Base-by-base conservation (phyloP, 2,797 vertebrate genomes). In the Platyrinchus mystaceus region DNA sequence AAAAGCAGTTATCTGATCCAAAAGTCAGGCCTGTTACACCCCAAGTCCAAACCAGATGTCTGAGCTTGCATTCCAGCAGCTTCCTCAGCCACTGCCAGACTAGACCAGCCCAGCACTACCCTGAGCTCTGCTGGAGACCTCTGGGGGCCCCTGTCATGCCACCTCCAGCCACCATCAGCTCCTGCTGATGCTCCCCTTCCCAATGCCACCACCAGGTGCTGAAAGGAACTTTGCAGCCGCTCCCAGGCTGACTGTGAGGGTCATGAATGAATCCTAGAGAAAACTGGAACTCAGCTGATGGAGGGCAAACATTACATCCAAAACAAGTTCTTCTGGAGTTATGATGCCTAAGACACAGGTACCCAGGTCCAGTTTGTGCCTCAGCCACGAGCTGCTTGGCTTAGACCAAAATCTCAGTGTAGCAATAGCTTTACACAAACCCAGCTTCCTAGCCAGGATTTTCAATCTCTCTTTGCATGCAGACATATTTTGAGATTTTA, bases 71-170 rank as follows among this genome's bases (percentile, higher is more conserved):
- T 36, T 77, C 78, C 80, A 88, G 68, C 73, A 83, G 56, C 56
- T 83, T 22, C 34, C 44, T 66, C 3, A 6, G 44, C 36, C 39
- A 41, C 44, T 7, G 5, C 46, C 2, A 4, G 32, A 21, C 46
- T 19, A 6, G 73, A 21, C 9, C 71, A 71, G 43, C 27, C 62
- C 63, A 70, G 41, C 73, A 44, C 34, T 8, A 5, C 46, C 46
- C 56, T 11, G 41, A 46, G 41, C 17, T 37, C 46, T 28, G 18
- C 47, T 4, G 21, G 63, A 73, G 36, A 36, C 19, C n/a, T 49
- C 21, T 14, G 1, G 3, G 21, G 41, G 19, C 5, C 50, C n/a
- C n/a, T 10, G 19, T 16, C n/a, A 12, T 0, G 0, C 8, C 39
- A 30, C 59, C 39, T 37, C 60, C 28, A 39, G 46, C 20, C 47